A percentile compares a stretch with the other conserved stretches of the same genome.
Evolutionary conservation across 2,113 vertebrate genomes (phyloP).

Genomic region (Oreochromis spilurus): DNA sequence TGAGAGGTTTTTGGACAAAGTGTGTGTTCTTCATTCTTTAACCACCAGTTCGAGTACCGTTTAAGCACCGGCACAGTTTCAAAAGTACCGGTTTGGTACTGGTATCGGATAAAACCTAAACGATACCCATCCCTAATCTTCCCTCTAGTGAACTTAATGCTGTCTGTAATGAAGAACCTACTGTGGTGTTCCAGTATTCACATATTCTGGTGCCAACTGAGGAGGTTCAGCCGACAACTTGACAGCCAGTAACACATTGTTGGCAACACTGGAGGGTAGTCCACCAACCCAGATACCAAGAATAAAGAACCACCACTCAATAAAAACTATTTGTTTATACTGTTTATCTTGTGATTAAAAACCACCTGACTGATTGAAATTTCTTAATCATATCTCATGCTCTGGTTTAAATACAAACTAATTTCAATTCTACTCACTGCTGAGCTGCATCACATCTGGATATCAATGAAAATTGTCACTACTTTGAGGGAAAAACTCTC

Average conservation of each 20-base stretch:
- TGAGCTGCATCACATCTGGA: background rate
- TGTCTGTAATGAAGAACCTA: background rate
- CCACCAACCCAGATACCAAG: background rate
- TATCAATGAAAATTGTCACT: background rate
- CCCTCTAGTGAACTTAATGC: background rate
- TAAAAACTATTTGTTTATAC: background rate
- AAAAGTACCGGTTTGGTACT: too few relatives aligned
- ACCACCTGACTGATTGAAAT: background rate
- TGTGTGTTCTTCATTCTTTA: too few relatives aligned
- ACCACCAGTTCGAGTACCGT: too few relatives aligned
- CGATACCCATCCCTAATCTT: background rate
- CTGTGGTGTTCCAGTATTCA: background rate
- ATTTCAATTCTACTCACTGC: background rate
- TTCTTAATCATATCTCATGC: background rate
- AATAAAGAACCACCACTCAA: background rate
- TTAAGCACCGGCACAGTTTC: too few relatives aligned
- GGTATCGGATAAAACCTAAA: too few relatives aligned
- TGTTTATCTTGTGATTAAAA: background rate
- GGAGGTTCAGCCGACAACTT: background rate
- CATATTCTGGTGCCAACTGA: background rate
- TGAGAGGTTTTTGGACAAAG: too few relatives aligned
- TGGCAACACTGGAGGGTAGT: background rate
- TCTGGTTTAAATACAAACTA: background rate
- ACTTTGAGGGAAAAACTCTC: background rate
- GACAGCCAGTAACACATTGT: background rate